A percentile compares a stretch with the other conserved stretches of the same genome.
phyloP scores from a whole-genome alignment of 2,888 invertebrate species.

The Tupiocoris notatus region DNA sequence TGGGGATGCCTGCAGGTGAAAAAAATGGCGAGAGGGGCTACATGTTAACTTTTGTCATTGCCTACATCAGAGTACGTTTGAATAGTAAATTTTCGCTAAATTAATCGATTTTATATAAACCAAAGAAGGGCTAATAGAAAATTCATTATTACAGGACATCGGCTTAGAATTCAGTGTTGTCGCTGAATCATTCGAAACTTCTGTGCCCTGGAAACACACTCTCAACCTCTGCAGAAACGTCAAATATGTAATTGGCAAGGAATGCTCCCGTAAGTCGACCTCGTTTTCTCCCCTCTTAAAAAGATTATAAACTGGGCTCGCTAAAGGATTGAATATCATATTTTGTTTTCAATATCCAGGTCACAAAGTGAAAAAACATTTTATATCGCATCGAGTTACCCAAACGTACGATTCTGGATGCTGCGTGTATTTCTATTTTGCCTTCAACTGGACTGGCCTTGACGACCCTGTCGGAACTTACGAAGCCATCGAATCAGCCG shows the following conservation, averaged over 20 bases:
- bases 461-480: slow-evolving; percentile 74
- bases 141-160: slow-evolving; percentile 66
- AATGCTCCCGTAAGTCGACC: slow-evolving; percentile 57
- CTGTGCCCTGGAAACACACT: slow-evolving; percentile 93
- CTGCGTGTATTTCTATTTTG: slow-evolving; percentile 94
- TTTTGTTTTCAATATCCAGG: slow-evolving; percentile 47
- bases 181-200: slow-evolving; percentile 98
- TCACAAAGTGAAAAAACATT: slow-evolving; percentile 61
- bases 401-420: slow-evolving; percentile 98
- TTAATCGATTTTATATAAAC: too few relatives aligned
- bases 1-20: slow-evolving; percentile 88
- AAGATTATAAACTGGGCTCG: background rate
- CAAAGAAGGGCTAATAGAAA: too few relatives aligned
- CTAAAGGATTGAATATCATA: too few relatives aligned
- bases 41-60: slow-evolving; percentile 94
- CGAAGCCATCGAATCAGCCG: slow-evolving; percentile 82
- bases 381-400: slow-evolving; percentile 82
- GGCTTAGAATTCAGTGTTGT: slow-evolving; percentile 83
- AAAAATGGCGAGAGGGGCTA: slow-evolving; percentile 95
- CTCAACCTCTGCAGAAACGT: slow-evolving; percentile 82
- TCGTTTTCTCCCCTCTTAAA: background rate
- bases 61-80: slow-evolving; percentile 82
- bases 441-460: slow-evolving; percentile 65
- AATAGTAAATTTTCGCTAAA: too few relatives aligned
- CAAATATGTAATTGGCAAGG: slow-evolving; percentile 70